phyloP scores from a whole-genome alignment of 2,797 vertebrate genomes.

The Microtus californicus region DNA sequence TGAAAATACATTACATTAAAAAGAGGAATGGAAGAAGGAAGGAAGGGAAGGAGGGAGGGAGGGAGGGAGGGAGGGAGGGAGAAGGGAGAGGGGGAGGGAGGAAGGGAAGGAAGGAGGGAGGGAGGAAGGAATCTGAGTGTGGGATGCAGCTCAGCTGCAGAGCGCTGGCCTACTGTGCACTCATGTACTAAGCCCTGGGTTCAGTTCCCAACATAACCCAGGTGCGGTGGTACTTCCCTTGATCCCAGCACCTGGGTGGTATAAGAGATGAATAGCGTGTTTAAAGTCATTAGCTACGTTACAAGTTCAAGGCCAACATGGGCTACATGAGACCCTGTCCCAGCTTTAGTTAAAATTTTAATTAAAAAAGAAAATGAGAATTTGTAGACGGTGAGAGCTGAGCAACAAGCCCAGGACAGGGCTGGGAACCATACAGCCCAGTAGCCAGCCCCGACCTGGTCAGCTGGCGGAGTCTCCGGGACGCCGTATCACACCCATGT shows the following conservation, averaged over 20 bases:
- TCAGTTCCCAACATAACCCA: background rate
- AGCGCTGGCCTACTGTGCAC: background rate
- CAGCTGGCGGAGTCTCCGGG: background rate
- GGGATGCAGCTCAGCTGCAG: background rate
- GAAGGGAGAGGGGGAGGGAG: too few relatives aligned
- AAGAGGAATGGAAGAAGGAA: background rate
- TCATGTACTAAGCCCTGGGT: background rate
- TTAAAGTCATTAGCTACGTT: background rate
- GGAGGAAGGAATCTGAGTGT: accelerated
- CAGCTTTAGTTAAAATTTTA: background rate
- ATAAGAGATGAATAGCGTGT: background rate
- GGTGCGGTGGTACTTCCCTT: background rate
- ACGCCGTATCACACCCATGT: background rate
- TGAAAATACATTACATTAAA: background rate
- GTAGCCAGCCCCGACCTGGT: background rate
- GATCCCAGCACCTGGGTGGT: background rate
- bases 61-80: too few relatives aligned
- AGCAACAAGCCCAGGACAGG: background rate
- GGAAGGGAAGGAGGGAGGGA: too few relatives aligned
- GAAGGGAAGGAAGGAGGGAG: accelerated
- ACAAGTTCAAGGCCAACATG: background rate
- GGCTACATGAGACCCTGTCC: background rate
- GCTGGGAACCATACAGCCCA: background rate
- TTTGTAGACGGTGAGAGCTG: background rate
- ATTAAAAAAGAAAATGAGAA: background rate